A percentile compares a stretch with the other conserved stretches of the same genome.
phyloP scores from a whole-genome alignment of 2,113 vertebrate genomes.

The Heterochromis multidens region DNA sequence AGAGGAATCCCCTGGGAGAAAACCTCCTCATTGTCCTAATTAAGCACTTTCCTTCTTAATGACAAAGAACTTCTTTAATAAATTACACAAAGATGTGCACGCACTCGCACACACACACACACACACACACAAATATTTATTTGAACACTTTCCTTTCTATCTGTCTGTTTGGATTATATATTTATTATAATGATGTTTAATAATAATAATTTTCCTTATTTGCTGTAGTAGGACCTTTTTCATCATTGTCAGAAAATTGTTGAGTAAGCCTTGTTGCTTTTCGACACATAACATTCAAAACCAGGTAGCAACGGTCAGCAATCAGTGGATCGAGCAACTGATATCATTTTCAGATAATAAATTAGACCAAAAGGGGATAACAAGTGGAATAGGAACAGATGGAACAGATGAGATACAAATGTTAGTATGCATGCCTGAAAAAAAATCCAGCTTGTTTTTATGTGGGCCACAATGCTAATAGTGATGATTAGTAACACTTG shows the following conservation, averaged over 20 bases:
- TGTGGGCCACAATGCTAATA: neutral
- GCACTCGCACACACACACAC: neutral
- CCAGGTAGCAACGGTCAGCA: neutral
- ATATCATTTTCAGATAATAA: neutral
- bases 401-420: neutral
- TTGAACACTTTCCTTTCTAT: neutral
- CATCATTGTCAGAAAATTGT: neutral
- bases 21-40: constrained; percentile 36
- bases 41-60: constrained; percentile 38
- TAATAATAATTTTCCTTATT: too few relatives aligned
- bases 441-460: neutral
- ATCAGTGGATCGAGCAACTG: neutral
- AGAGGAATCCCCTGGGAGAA: neutral
- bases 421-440: neutral
- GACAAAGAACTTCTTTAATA: constrained; percentile 29
- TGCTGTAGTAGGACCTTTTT: neutral
- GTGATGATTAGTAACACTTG: neutral
- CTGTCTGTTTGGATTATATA: neutral
- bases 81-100: neutral
- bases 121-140: neutral
- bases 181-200: neutral
- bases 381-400: neutral
- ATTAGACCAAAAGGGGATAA: neutral
- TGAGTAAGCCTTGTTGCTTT: neutral
- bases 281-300: neutral